These are phyloP conservation scores for Phymorhynchus buccinoides DNA, from an alignment of 1,140 invertebrate species.

Conservation along the genomic window DNA sequence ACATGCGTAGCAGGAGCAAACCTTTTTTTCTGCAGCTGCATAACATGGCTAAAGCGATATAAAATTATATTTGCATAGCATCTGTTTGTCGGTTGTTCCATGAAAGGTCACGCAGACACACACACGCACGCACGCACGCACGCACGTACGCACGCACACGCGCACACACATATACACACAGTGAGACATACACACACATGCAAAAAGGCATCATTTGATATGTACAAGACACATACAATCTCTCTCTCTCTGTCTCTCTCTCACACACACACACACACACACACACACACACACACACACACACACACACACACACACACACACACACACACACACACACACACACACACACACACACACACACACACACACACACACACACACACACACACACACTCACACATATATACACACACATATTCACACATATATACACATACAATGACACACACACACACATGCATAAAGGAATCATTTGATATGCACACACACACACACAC, in stretches of 20 bases:
- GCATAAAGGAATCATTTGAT: neutral
- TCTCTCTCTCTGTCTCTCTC: neutral
- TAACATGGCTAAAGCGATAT: no score
- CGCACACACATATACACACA: no score
- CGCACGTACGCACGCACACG: no score
- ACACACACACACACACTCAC: neutral
- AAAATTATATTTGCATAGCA: no score
- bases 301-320: neutral
- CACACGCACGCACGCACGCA: no score
- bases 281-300: conserved; percentile 1
- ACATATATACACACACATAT: neutral
- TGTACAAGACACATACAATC: no score
- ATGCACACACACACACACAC: conserved; percentile 1
- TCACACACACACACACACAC: neutral
- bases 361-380: conserved; percentile 5
- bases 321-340: neutral
- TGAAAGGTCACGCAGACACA: no score
- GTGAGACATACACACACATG: no score
- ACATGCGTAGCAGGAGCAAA: no score
- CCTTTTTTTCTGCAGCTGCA: no score
- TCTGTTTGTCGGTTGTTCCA: no score
- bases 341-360: neutral
- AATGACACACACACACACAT: neutral
- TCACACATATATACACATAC: neutral
- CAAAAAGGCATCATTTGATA: no score